A percentile compares a stretch with the other conserved stretches of the same genome.
phyloP scores from a whole-genome alignment of 1,140 invertebrate genomes.

The Caenorhabditis briggsae region DNA sequence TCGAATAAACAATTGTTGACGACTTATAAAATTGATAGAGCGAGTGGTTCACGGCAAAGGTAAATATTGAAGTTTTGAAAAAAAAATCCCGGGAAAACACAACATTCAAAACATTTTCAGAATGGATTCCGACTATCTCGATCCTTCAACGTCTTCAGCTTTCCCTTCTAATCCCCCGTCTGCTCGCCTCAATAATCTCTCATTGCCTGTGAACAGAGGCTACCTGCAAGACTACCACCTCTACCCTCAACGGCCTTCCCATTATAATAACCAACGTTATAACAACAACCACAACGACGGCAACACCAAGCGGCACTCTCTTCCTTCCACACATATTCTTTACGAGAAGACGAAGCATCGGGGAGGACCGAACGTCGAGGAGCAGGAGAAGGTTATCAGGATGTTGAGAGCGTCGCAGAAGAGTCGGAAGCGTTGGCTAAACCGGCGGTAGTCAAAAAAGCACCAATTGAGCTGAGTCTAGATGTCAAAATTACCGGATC shows the following conservation, averaged over 20 bases:
- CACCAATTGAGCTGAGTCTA: constrained; percentile 13
- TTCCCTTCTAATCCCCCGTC: background rate
- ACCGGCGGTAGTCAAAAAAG: background rate
- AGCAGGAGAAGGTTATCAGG: background rate
- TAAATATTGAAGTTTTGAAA: background rate
- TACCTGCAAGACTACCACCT: background rate
- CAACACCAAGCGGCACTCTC: background rate
- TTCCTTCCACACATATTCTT: constrained; percentile 23
- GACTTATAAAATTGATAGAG: constrained; percentile 8
- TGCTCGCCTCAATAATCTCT: background rate
- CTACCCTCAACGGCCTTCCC: background rate
- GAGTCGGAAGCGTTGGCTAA: background rate
- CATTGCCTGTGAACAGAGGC: constrained; percentile 9
- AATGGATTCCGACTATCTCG: background rate
- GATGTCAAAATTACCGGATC: background rate
- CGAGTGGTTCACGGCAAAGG: too few species aligned
- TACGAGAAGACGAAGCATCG: constrained; percentile 31
- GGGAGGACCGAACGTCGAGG: constrained; percentile 8
- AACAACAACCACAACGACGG: too few species aligned
- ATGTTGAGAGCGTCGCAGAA: background rate
- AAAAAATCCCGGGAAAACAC: too few species aligned
- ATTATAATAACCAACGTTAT: too few species aligned
- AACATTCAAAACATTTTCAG: too few species aligned
- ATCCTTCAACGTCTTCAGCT: background rate
- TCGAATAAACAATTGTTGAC: constrained; percentile 11